Percentiles rank a stretch among this genome's conserved stretches.
These are phyloP conservation scores for Trichonephila inaurata DNA, from an alignment of 1,140 invertebrate species.

Conservation along the genomic window DNA sequence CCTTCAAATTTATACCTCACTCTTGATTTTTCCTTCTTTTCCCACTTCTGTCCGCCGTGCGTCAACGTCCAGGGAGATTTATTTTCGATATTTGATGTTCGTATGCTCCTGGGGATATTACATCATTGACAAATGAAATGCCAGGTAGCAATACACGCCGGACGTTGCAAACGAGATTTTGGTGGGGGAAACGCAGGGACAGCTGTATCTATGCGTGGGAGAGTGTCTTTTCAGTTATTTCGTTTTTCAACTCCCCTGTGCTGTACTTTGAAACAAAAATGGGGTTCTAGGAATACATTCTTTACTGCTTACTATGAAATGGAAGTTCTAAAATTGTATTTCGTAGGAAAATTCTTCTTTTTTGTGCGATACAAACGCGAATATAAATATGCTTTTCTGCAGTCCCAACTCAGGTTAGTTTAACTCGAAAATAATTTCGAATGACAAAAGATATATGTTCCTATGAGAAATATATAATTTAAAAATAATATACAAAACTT, in stretches of 20 bases:
- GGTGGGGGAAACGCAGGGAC: not conserved
- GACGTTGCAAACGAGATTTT: constrained; percentile 45
- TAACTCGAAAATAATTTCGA: too few relatives aligned
- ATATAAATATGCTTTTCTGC: too few relatives aligned
- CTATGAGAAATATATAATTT: too few relatives aligned
- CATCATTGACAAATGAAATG: constrained; percentile 69
- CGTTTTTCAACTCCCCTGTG: not conserved
- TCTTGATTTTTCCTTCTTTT: constrained; percentile 46
- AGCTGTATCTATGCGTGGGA: not conserved
- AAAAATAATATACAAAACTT: too few relatives aligned
- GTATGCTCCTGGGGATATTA: constrained; percentile 56
- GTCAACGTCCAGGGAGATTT: constrained; percentile 60
- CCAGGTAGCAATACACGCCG: constrained; percentile 22
- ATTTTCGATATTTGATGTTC: constrained; percentile 70
- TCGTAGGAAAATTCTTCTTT: not conserved
- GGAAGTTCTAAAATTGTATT: not conserved
- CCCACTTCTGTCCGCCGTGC: constrained; percentile 28
- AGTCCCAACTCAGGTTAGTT: too few relatives aligned
- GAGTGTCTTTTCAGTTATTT: not conserved
- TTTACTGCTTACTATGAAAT: not conserved
- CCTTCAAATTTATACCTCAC: constrained; percentile 71
- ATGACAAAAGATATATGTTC: too few relatives aligned
- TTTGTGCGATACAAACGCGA: too few relatives aligned
- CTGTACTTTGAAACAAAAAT: not conserved
- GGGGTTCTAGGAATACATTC: not conserved